These are phyloP conservation scores for Meteorus sp. DNA, from an alignment of 1,140 invertebrate species.

Conservation along the genomic window DNA sequence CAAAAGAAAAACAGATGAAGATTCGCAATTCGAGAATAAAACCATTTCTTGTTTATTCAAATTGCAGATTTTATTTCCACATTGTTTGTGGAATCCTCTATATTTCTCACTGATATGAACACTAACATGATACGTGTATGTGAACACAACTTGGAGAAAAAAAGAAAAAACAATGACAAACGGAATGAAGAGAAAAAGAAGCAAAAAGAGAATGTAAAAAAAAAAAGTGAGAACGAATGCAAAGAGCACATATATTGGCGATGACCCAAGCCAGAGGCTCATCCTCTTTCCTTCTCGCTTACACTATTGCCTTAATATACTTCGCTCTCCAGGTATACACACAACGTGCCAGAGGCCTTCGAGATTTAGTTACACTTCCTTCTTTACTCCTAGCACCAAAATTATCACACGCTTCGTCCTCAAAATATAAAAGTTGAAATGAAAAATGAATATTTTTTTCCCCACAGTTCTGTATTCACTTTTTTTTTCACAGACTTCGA, in stretches of 20 bases:
- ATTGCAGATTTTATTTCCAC: no score
- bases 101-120: slow-evolving; percentile 1
- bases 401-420: slow-evolving; percentile 14
- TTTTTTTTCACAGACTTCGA: neutral
- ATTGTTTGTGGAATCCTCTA: no score
- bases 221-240: slow-evolving; percentile 6
- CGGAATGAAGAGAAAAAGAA: slow-evolving; percentile 10
- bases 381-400: slow-evolving; percentile 19
- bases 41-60: no score
- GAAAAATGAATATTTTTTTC: neutral
- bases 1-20: no score
- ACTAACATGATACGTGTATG: no score
- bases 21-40: no score
- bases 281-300: slow-evolving; percentile 21
- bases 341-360: slow-evolving; percentile 21
- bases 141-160: no score
- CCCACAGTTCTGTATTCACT: no score
- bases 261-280: slow-evolving; percentile 21
- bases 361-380: slow-evolving; percentile 29
- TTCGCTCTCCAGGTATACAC: slow-evolving; percentile 27
- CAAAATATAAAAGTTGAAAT: neutral
- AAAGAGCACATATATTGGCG: slow-evolving; percentile 25
- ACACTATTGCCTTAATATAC: no score
- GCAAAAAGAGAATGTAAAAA: slow-evolving; percentile 6
- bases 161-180: slow-evolving; percentile 1